Evolutionary conservation across 35 echinoderm and acorn worm genomes (phyloP).

Genomic region (Amphiura filiformis): DNA sequence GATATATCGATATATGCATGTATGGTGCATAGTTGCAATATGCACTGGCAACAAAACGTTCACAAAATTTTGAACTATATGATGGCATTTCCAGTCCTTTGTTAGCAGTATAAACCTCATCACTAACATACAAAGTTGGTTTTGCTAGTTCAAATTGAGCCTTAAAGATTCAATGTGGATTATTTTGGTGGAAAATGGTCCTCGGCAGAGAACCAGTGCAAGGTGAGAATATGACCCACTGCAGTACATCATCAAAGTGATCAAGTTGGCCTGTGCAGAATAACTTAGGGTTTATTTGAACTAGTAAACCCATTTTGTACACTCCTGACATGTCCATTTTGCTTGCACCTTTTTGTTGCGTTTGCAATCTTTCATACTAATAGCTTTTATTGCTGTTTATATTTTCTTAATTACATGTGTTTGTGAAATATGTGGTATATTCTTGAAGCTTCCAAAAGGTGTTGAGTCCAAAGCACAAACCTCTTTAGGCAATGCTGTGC

Average conservation of each 20-base stretch:
- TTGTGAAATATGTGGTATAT: background rate
- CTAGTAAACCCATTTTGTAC: background rate
- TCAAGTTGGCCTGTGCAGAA: too few relatives aligned
- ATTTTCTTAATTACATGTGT: background rate
- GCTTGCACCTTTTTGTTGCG: background rate
- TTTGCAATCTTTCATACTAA: background rate
- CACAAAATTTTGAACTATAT: too few relatives aligned
- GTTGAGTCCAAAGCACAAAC: background rate
- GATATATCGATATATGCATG: too few relatives aligned
- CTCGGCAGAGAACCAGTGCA: too few relatives aligned
- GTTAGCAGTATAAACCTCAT: too few relatives aligned
- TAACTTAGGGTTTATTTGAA: background rate
- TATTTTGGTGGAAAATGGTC: too few relatives aligned
- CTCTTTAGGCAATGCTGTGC: background rate
- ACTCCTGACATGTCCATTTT: background rate
- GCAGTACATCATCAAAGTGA: background rate
- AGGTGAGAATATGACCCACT: background rate
- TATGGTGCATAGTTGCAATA: too few relatives aligned
- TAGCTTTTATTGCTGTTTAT: background rate
- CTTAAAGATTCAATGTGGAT: too few relatives aligned
- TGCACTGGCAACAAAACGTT: too few relatives aligned
- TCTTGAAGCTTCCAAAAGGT: constrained; percentile 28
- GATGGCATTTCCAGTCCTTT: too few relatives aligned
- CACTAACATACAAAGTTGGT: too few relatives aligned
- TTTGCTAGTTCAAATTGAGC: too few relatives aligned